Evolutionary conservation across 2,113 vertebrate genomes (phyloP).

Genomic region (Cochlearius cochlearius): DNA sequence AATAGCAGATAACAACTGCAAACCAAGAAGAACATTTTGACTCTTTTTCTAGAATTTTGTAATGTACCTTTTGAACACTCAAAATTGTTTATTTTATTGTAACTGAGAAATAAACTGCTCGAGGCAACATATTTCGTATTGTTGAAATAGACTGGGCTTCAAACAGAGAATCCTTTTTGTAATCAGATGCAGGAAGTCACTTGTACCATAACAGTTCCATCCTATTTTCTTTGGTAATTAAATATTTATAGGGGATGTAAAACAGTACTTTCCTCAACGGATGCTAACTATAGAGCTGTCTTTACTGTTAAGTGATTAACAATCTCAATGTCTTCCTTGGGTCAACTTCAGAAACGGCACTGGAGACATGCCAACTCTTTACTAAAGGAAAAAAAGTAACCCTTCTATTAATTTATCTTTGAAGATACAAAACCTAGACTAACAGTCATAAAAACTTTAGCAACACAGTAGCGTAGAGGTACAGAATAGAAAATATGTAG

Average conservation of each 20-base stretch:
- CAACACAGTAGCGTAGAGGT: neutral
- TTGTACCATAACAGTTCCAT: neutral
- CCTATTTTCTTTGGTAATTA: conserved; percentile 14
- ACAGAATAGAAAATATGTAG: neutral
- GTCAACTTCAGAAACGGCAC: neutral
- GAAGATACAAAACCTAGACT: neutral
- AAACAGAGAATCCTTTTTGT: neutral
- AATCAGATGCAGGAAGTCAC: neutral
- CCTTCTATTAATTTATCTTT: neutral
- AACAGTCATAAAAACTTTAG: neutral
- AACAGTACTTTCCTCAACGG: neutral
- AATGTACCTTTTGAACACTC: neutral
- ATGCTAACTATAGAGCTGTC: conserved; percentile 1
- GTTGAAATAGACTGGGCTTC: neutral
- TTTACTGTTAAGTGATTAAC: neutral
- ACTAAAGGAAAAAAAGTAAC: neutral
- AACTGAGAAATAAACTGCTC: neutral
- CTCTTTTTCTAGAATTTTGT: neutral
- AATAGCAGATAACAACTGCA: neutral
- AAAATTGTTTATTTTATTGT: neutral
- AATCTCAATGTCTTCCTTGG: neutral
- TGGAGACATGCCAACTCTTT: neutral
- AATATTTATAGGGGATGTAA: conserved; percentile 56
- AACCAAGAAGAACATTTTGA: neutral
- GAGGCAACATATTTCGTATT: neutral